Conservation (phyloP, 1,140 invertebrate species). For the Laodelphax striatellus region DNA sequence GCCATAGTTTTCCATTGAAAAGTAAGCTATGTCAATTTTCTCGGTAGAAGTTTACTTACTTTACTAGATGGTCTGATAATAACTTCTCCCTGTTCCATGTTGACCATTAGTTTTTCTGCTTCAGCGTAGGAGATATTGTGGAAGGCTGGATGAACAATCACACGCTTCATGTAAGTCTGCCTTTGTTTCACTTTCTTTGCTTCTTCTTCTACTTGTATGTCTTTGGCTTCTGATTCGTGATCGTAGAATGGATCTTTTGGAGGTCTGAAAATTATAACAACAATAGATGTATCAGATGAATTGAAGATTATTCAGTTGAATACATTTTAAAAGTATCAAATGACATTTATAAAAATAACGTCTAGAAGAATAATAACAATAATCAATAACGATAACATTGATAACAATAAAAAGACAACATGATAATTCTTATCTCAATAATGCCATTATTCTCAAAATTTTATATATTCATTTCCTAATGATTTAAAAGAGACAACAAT, state of each 20-base stretch:
- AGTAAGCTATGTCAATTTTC: too few relatives aligned
- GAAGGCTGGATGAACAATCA: conserved; percentile 96
- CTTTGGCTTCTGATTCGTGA: conserved; percentile 69
- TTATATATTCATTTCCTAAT: too few relatives aligned
- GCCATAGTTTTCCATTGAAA: too few relatives aligned
- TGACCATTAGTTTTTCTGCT: conserved; percentile 79
- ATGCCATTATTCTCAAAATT: too few relatives aligned
- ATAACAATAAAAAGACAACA: too few relatives aligned
- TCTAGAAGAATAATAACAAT: too few relatives aligned
- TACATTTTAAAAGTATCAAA: not conserved
- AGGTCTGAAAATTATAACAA: conserved; percentile 41
- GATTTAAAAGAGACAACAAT: too few relatives aligned
- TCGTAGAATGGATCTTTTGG: conserved; percentile 88
- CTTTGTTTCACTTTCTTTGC: conserved; percentile 66
- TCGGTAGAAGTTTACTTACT: conserved; percentile 28
- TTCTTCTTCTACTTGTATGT: conserved; percentile 66
- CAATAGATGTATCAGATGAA: not conserved
- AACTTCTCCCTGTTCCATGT: conserved; percentile 92
- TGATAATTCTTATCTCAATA: too few relatives aligned
- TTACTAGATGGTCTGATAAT: conserved; percentile 94
- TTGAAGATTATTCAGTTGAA: not conserved
- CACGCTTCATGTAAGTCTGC: conserved; percentile 82
- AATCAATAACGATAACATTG: too few relatives aligned
- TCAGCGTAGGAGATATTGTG: conserved; percentile 92
- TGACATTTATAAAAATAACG: not conserved